These are phyloP conservation scores for Muscicapa comitata DNA, from an alignment of 2,797 vertebrate species.

Conservation along the genomic window DNA sequence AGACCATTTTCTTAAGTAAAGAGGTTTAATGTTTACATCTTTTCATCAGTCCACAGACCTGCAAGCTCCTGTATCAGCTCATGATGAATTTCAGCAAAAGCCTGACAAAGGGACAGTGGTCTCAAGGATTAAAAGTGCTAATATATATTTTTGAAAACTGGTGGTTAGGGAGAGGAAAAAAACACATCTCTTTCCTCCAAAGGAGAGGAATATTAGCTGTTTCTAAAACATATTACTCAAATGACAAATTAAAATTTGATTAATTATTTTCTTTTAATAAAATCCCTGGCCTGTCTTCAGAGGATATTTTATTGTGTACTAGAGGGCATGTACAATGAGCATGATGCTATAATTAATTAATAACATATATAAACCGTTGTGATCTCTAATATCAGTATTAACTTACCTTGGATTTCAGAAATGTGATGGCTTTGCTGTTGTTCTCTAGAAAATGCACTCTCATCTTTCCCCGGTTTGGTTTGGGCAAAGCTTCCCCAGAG, in stretches of 20 bases:
- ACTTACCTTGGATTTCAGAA: conserved; percentile 86
- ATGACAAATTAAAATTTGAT: neutral
- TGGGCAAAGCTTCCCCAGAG: conserved; percentile 77
- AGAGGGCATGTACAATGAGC: neutral
- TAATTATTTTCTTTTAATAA: neutral
- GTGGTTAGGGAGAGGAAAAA: neutral
- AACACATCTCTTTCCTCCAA: neutral
- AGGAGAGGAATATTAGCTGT: neutral
- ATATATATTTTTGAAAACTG: neutral
- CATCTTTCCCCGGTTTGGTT: conserved; percentile 77
- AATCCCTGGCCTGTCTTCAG: neutral
- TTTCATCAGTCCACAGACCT: neutral
- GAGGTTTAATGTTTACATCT: neutral
- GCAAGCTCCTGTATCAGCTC: neutral
- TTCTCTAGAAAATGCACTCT: conserved; percentile 89
- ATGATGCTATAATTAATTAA: neutral
- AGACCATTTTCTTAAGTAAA: neutral
- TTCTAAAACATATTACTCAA: neutral
- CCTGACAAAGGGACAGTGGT: neutral
- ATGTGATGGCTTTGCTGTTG: conserved; percentile 87
- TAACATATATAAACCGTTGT: neutral
- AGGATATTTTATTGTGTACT: neutral
- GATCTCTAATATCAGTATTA: neutral
- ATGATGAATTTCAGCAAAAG: neutral
- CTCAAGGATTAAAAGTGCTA: neutral